Percentiles rank a stretch among this genome's conserved stretches.
Conservation (phyloP, 2,113 vertebrate genomes). For the Callipepla californica region DNA sequence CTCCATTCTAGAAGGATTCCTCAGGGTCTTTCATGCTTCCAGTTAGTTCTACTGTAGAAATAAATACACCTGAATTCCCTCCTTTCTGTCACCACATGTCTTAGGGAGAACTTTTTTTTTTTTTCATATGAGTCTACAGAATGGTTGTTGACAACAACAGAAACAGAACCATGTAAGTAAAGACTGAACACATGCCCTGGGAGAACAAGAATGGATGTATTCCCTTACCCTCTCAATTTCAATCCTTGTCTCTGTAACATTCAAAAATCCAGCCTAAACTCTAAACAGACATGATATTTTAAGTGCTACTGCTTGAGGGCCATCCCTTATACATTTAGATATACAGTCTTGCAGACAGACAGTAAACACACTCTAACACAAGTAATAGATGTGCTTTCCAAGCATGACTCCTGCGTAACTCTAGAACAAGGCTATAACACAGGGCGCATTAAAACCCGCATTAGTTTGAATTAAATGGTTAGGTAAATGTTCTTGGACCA, state of each 20-base stretch:
- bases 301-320: background rate
- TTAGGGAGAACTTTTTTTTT: background rate
- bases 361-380: background rate
- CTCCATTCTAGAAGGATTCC: background rate
- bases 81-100: background rate
- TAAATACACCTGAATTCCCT: background rate
- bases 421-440: background rate
- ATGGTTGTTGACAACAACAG: background rate
- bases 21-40: background rate
- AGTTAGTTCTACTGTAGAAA: background rate
- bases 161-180: rapidly evolving
- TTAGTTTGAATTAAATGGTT: background rate
- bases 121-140: background rate
- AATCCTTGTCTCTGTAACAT: background rate
- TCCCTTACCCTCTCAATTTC: rapidly evolving
- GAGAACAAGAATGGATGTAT: background rate
- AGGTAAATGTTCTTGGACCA: background rate
- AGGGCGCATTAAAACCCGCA: too few species aligned
- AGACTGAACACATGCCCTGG: background rate
- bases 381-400: background rate
- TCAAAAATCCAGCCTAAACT: background rate
- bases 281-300: background rate
- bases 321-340: background rate
- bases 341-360: background rate
- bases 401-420: background rate